Evolutionary conservation across 1,140 invertebrate genomes (phyloP).

Genomic region (Probaryconus sp.): DNA sequence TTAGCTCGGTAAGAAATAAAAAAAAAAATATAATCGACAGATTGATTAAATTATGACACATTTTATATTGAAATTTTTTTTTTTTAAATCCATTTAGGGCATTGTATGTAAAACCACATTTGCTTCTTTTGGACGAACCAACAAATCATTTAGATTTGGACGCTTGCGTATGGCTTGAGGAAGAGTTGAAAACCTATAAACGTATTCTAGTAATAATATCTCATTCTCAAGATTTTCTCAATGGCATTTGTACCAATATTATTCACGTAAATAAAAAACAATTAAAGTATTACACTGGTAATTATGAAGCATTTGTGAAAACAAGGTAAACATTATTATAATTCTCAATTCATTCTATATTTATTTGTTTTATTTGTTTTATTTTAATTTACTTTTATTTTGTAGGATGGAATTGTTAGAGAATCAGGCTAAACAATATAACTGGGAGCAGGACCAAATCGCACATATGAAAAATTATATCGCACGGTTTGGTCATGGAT

Average conservation of each 20-base stretch:
- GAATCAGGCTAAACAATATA: slow-evolving; percentile 99
- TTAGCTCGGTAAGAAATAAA: slow-evolving; percentile 83
- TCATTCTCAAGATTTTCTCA: slow-evolving; percentile 99
- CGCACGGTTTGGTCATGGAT: slow-evolving; percentile 99
- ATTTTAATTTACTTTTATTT: slow-evolving; percentile 23
- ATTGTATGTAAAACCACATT: slow-evolving; percentile 94
- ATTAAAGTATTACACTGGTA: slow-evolving; percentile 96
- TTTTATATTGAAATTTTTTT: too few species aligned
- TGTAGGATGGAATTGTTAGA: slow-evolving; percentile 93
- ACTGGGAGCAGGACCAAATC: slow-evolving; percentile 99
- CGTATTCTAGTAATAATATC: slow-evolving; percentile 99
- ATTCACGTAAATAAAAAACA: slow-evolving; percentile 96
- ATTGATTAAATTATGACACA: too few species aligned
- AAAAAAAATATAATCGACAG: background rate
- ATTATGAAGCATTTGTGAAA: slow-evolving; percentile 96
- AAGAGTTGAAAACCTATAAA: slow-evolving; percentile 97
- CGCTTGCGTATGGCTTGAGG: slow-evolving; percentile 99
- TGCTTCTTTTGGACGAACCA: slow-evolving; percentile 97
- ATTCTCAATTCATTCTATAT: background rate
- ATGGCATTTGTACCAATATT: slow-evolving; percentile 99
- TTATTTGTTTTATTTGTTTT: slow-evolving; percentile 1
- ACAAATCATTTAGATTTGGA: slow-evolving; percentile 99
- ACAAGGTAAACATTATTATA: slow-evolving; percentile 68
- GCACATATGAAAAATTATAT: slow-evolving; percentile 99
- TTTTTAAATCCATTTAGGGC: slow-evolving; percentile 79